Evolutionary conservation across 2,888 invertebrate genomes (phyloP), one percentile per base, ranked within the genome.

Genomic region (Notodonta dromedarius): DNA sequence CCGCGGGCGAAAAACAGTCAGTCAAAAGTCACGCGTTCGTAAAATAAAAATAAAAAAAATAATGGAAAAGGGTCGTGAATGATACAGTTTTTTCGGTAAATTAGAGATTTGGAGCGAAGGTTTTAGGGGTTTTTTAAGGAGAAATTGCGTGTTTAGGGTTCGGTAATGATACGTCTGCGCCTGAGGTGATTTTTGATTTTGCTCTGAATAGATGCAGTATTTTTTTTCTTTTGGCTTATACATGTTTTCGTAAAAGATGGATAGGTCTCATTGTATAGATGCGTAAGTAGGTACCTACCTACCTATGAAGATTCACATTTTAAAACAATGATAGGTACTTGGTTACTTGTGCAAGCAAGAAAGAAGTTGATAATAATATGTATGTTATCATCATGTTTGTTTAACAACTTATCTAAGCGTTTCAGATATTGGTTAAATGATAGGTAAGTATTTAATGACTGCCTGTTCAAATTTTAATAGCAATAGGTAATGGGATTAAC

Each of bases 81-180:
- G 93, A 93, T 93, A 93, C 79, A 90, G 86, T 92, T 92, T 92
- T 91, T 91, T 92, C 85, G 86, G 86, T 87, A 91, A 93, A 91
- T 93, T 93, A 91, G 90, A 88, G 89, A 90, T 91, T 88, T 88
- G 83, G 84, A 79, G 78, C 78, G 77, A 74, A 74, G 69, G 71
- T 78, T 83, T 75, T 70, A 66, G 69, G 74, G 79, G 78, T 80
- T 82, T 24, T 77, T 73, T 75, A 82, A 90, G n/a, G 40, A 56
- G 91, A 92, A 92, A 92, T 93, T 91, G 93, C 93, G 90, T 92
- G 92, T 80, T 81, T 84, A 83, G 79, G 76, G 64, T 68, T 76
- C 80, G 65, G 74, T 90, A 90, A 91, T 90, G 72, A 90, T 87
- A 90, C 83, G 90, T 88, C 88, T 89, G 89, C 69, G 70, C 63